Percentiles rank a stretch among this genome's conserved stretches.
These are phyloP conservation scores for Buphagus erythrorhynchus DNA, from an alignment of 2,797 vertebrate genomes.

Conservation along the genomic window DNA sequence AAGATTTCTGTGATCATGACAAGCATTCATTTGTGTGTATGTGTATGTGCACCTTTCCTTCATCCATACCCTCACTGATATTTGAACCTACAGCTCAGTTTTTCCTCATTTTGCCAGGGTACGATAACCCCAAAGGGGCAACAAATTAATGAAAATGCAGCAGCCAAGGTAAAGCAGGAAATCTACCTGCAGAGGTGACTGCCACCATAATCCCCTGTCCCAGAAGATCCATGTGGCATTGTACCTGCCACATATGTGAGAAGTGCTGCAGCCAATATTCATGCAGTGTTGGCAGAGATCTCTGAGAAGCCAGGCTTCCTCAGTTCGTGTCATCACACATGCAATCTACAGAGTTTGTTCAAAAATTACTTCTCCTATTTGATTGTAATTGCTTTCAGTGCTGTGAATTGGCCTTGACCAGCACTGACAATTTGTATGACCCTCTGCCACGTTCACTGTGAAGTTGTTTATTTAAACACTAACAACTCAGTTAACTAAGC, in stretches of 20 bases:
- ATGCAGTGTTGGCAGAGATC: not conserved
- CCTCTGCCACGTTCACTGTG: not conserved
- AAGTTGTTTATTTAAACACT: not conserved
- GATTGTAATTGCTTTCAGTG: not conserved
- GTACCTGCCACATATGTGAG: not conserved
- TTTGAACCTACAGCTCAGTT: not conserved
- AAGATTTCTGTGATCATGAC: not conserved
- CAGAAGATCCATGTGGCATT: not conserved
- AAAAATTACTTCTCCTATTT: not conserved
- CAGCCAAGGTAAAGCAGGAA: not conserved
- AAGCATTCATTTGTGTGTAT: not conserved
- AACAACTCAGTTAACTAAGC: not conserved
- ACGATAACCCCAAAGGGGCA: not conserved
- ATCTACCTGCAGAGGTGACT: not conserved
- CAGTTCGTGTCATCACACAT: not conserved
- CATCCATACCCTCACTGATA: not conserved
- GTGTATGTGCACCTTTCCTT: not conserved
- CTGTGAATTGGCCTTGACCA: not conserved
- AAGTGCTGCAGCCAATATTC: accelerated
- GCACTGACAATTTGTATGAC: not conserved
- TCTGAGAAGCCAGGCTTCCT: not conserved
- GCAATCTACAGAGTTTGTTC: not conserved
- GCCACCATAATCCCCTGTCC: too few relatives aligned
- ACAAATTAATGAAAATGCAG: not conserved
- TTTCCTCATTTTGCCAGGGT: not conserved